Evolutionary conservation across 2,888 invertebrate genomes (phyloP), one percentile per base, ranked within the genome.

Genomic region (Agrochola litura): DNA sequence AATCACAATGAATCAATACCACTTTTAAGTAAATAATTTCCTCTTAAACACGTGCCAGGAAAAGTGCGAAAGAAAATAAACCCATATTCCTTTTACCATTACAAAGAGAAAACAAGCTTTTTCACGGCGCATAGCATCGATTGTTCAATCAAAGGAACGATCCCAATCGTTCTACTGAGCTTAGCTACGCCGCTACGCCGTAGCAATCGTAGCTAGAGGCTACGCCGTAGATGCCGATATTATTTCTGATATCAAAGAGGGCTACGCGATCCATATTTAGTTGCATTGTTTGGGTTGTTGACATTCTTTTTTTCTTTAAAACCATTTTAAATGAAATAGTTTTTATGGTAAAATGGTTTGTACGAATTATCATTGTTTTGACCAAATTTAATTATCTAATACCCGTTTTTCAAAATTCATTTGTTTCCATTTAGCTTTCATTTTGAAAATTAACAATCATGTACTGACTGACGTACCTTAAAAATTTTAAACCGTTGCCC

Each of bases 91-190:
- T 6, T 76, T 74, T 76, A 63, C 60, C 76, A 60, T 75, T 56
- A 76, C 70, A 83, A 82, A 80, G 76, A 68, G 69, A 71, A 82
- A 87, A 72, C 61, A 73, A 71, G 68, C 46, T 64, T 74, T 76
- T 78, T 73, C 73, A 80, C 65, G 60, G 70, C 65, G 56, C 74
- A 73, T 58, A 68, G 69, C 77, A 76, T 76, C 76, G 81, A 80
- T 82, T 82, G 87, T 85, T 79, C 83, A 85, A 85, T 83, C 83
- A 87, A 81, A 88, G 79, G 60, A 81, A 77, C 69, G 74, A 71
- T 77, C 71, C 52, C 63, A 78, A 76, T 79, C 79, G 79, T 79
- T 77, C 41, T 49, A 71, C 73, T 66, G 71, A 79, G 71, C 72
- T 77, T 64, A 49, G 81, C 71, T 87, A 87, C 81, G 83, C 66